A percentile compares a stretch with the other conserved stretches of the same genome.
Conservation (phyloP, 2,113 vertebrate genomes). For the Channa argus region DNA sequence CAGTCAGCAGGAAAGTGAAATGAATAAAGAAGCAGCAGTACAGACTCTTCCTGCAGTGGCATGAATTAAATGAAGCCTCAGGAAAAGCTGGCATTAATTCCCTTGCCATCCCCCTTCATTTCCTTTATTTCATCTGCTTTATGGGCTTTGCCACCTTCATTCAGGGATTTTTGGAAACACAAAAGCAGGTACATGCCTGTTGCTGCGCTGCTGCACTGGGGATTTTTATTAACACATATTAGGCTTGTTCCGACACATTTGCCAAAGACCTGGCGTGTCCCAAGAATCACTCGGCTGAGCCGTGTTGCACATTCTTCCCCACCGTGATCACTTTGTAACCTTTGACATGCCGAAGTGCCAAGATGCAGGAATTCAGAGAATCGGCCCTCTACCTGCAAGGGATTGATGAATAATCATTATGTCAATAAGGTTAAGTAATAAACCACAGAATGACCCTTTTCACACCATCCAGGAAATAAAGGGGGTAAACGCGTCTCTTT, state of each 20-base stretch:
- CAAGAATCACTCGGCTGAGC: slow-evolving; percentile 29
- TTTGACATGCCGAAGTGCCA: slow-evolving; percentile 20
- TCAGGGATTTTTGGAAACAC: slow-evolving; percentile 47
- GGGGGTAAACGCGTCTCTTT: background rate
- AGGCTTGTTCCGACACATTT: slow-evolving; percentile 72
- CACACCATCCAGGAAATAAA: slow-evolving; percentile 8
- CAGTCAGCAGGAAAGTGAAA: slow-evolving; percentile 64
- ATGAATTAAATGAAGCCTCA: slow-evolving; percentile 66
- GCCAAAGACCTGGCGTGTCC: slow-evolving; percentile 37
- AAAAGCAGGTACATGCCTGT: slow-evolving; percentile 52
- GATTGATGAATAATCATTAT: background rate
- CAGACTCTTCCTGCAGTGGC: slow-evolving; percentile 67
- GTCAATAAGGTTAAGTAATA: background rate
- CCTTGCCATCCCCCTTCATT: slow-evolving; percentile 54
- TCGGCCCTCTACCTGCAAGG: slow-evolving; percentile 17
- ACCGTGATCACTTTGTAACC: slow-evolving; percentile 49
- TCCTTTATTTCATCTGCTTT: slow-evolving; percentile 54
- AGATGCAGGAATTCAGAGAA: slow-evolving; percentile 25
- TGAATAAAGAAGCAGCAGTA: slow-evolving; percentile 51
- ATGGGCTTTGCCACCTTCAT: slow-evolving; percentile 27
- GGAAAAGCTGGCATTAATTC: slow-evolving; percentile 61
- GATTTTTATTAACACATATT: slow-evolving; percentile 48
- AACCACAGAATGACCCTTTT: slow-evolving; percentile 23
- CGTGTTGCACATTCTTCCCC: background rate
- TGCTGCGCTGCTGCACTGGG: slow-evolving; percentile 31